phyloP scores from a whole-genome alignment of 2,797 vertebrate species.

The Bradypus variegatus region DNA sequence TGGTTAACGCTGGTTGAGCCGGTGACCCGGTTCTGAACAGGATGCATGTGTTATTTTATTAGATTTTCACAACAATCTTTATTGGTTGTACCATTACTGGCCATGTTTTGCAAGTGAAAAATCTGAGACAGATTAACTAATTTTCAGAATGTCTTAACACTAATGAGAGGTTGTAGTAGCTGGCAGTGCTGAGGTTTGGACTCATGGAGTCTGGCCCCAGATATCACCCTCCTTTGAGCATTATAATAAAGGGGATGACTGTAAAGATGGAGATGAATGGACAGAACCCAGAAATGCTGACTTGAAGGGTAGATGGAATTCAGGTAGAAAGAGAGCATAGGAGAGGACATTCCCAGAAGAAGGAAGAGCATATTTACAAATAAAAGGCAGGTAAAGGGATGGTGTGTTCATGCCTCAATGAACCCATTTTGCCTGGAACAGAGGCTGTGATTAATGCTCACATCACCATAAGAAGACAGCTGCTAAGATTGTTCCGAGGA shows the following conservation, averaged over 20 bases:
- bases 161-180: too few species aligned
- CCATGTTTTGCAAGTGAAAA: not conserved
- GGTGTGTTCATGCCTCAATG: fast-evolving
- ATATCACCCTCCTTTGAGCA: not conserved
- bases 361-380: not conserved
- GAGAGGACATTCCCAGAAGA: not conserved
- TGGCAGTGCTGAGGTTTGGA: not conserved
- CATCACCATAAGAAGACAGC: not conserved
- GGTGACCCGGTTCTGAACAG: not conserved
- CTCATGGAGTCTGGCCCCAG: fast-evolving
- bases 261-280: not conserved
- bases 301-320: not conserved
- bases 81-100: not conserved
- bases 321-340: not conserved
- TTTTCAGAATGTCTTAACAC: not conserved
- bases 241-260: not conserved
- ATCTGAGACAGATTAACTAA: not conserved
- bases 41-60: not conserved
- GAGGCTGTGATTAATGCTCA: not conserved
- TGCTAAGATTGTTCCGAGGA: not conserved
- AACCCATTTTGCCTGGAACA: not conserved
- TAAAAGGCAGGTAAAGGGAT: not conserved
- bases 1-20: not conserved
- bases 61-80: not conserved
- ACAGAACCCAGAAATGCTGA: not conserved